Evolutionary conservation across 2,113 vertebrate species (phyloP), one percentile per base, ranked within the genome.

Genomic region (Sitta europaea): DNA sequence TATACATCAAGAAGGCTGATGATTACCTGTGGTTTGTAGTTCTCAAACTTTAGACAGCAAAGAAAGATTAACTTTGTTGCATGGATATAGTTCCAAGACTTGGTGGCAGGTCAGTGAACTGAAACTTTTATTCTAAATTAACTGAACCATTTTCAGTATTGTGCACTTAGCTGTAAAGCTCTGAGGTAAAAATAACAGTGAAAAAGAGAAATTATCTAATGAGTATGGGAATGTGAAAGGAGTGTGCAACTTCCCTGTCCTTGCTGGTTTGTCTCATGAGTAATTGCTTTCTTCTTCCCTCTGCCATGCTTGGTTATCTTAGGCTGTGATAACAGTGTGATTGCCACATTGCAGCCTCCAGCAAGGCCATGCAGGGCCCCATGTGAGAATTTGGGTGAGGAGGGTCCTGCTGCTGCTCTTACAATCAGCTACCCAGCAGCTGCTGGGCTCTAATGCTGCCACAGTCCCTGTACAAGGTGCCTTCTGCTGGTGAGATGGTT

Each of bases 51-150:
- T 16, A 71, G 50, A 25, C 24, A 77, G 29, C 42, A 51, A 76
- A 65, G 50, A 38, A 95, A 86, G 72, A 83, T 36, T 93, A 82
- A 61, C n/a, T 96, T 86, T 90, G 42, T 53, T 86, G 21, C 23
- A 29, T 11, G 9, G 43, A 82, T 70, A 14, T 63, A 59, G 7
- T 79, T 94, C 47, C 0, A 10, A 91, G 25, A 72, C 36, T 86
- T 24, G 31, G 45, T 79, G 59, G 38, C 24, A 24, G 43, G 29
- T 62, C 1, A 4, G 77, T 36, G 29, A 58, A 71, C 72, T 74
- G 73, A 48, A 75, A 86, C 70, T 43, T 73, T 93, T 75, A 36
- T 84, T 90, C 65, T 51, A 90, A 95, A 94, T 91, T 90, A 95
- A 95, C 62, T 4, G 70, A 91, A 61, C 67, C 25, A 48, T 53